Evolutionary conservation across 2,797 vertebrate species (phyloP).

Genomic region (Hydrocynus forskahlii): DNA sequence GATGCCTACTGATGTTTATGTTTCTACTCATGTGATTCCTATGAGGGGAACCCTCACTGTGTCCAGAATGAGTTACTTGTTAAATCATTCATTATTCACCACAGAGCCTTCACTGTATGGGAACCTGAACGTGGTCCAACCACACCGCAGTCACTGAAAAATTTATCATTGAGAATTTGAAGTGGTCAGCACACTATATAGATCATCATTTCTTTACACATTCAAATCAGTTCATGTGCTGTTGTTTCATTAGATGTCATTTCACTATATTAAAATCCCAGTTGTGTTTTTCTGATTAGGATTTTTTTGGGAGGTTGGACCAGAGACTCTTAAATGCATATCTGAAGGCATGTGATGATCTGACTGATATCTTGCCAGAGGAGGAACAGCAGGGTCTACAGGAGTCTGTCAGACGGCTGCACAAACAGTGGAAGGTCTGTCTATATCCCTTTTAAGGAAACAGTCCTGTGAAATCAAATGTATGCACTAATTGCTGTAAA

Average conservation of each 20-base stretch:
- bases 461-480: background rate
- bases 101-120: too few species aligned
- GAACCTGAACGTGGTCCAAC: too few species aligned
- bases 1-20: background rate
- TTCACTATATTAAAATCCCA: background rate
- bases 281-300: conserved; percentile 72
- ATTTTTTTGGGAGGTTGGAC: conserved; percentile 94
- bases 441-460: background rate
- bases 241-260: conserved; percentile 14
- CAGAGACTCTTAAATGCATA: conserved; percentile 92
- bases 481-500: background rate
- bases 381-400: conserved; percentile 92
- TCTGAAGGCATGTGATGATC: conserved; percentile 96
- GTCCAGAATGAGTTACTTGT: too few species aligned
- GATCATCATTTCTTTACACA: too few species aligned
- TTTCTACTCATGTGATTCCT: too few species aligned
- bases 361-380: conserved; percentile 95
- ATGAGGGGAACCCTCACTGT: too few species aligned
- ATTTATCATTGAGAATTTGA: too few species aligned
- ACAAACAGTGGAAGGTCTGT: conserved; percentile 96
- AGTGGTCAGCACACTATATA: too few species aligned
- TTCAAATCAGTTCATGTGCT: background rate
- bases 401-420: conserved; percentile 93
- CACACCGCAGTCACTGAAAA: too few species aligned
- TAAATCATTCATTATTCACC: too few species aligned